Base-by-base conservation (phyloP, 2,797 vertebrate species). In the Silurus lanzhouensis region DNA sequence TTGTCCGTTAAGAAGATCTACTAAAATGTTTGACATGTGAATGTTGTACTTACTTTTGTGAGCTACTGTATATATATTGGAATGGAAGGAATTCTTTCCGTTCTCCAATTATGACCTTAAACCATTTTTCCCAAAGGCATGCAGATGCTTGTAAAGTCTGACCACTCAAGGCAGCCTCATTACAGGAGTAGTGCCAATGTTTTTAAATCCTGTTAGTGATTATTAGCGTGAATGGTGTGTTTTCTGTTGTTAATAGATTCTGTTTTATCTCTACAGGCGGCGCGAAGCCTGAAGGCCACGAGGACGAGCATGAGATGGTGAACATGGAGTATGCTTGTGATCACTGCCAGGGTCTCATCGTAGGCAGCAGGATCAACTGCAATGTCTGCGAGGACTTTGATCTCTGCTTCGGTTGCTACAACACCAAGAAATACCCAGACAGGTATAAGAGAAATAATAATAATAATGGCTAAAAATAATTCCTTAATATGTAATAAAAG, bases 321-420 rank as follows among this genome's bases (percentile, higher is more conserved):
- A 98, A 98, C 93, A 98, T 99, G 97, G 98, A 99, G 58, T 99
- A 98, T 3, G 96, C 97, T 72, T 99, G 98, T 76, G 96, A 99
- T 92, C 96, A 99, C 87, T 99, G 98, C 90, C 97, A 97, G 89
- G 98, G 98, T 25, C 96, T 99, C 85, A 99, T 99, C 63, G 97
- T 99, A 13, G 98, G 98, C 91, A 97, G 97, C 88, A 96, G 98
- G 84, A 97, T 99, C 93, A 98, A 99, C 92, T 99, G 98, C 90
- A 97, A 97, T 0, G 96, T 97, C 25, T 99, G 98, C 10, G 96
- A 99, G 84, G 98, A 99, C 94, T 99, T 99, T 84, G 97, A 99
- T 90, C 95, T 99, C 85, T 99, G 98, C 95, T 99, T 97, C 20
- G 98, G 98, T 38, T 99, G 98, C 92, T 99, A 99, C 88, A 95